Evolutionary conservation across 2,888 invertebrate species (phyloP).

Genomic region (Phyllotreta cruciferae): DNA sequence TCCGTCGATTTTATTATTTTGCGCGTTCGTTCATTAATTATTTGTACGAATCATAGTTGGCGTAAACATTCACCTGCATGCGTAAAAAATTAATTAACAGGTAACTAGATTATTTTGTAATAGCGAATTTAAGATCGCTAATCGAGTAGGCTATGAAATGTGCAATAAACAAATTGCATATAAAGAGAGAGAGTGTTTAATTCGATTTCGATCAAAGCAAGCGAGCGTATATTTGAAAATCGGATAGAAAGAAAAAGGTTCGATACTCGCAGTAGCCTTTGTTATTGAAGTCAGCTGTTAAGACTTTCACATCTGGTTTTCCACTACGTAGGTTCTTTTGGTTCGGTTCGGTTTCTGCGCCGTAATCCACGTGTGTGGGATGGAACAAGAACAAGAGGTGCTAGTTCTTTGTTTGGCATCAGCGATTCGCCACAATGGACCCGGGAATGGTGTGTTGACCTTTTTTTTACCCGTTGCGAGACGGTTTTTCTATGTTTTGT

Average conservation of each 20-base stretch:
- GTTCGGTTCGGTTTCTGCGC: conserved; percentile 38
- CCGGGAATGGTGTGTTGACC: conserved; percentile 18
- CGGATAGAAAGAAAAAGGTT: conserved; percentile 34
- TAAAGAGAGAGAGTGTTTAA: too few species aligned
- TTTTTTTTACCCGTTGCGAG: too few species aligned
- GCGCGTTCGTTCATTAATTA: conserved; percentile 9
- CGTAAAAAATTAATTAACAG: too few species aligned
- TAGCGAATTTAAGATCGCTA: too few species aligned
- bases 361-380: conserved; percentile 34
- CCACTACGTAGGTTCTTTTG: conserved; percentile 45
- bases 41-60: too few species aligned
- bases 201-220: too few species aligned
- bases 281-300: conserved; percentile 62
- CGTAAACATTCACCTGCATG: too few species aligned
- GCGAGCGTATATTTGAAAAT: neutral
- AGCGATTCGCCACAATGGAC: conserved; percentile 28
- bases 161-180: too few species aligned
- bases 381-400: conserved; percentile 30
- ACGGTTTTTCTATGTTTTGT: too few species aligned
- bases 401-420: conserved; percentile 37
- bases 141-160: too few species aligned
- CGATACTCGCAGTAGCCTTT: conserved; percentile 49
- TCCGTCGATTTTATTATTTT: conserved; percentile 15
- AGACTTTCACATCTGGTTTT: conserved; percentile 43
- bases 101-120: too few species aligned